These are phyloP conservation scores for Stenchaetothrips biformis DNA, from an alignment of 2,888 invertebrate genomes.

Conservation along the genomic window DNA sequence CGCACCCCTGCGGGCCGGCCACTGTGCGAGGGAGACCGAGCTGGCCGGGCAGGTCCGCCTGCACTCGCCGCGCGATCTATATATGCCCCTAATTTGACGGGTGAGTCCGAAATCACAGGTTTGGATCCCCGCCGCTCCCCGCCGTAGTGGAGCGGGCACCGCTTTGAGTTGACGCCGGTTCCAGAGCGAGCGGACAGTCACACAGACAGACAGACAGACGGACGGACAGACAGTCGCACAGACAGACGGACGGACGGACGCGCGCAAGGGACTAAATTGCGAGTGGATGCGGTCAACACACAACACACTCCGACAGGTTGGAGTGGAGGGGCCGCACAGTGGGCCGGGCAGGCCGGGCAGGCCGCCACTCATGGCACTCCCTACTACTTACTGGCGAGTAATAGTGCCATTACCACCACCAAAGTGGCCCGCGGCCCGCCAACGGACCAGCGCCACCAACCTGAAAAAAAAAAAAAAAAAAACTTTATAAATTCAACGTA, in stretches of 20 bases:
- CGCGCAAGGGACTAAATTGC: neutral
- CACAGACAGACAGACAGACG: too few species aligned
- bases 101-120: slow-evolving; percentile 12
- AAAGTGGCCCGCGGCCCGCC: neutral
- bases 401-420: slow-evolving; percentile 3
- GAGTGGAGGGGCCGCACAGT: neutral
- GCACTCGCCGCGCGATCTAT: neutral
- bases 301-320: too few species aligned
- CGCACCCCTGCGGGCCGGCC: too few species aligned
- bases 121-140: neutral
- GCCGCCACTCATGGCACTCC: neutral
- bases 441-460: neutral
- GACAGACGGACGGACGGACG: too few species aligned
- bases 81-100: slow-evolving; percentile 7
- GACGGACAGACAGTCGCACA: too few species aligned
- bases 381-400: slow-evolving; percentile 6
- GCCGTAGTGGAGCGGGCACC: neutral
- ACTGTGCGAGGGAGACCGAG: neutral
- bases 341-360: neutral
- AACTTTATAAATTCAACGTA: neutral
- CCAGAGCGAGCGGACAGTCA: too few species aligned
- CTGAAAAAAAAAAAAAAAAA: neutral
- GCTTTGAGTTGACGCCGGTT: neutral
- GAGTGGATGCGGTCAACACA: neutral
- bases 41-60: too few species aligned